These are phyloP conservation scores for Lepidurus apus DNA, from an alignment of 1,140 invertebrate genomes.

Conservation along the genomic window DNA sequence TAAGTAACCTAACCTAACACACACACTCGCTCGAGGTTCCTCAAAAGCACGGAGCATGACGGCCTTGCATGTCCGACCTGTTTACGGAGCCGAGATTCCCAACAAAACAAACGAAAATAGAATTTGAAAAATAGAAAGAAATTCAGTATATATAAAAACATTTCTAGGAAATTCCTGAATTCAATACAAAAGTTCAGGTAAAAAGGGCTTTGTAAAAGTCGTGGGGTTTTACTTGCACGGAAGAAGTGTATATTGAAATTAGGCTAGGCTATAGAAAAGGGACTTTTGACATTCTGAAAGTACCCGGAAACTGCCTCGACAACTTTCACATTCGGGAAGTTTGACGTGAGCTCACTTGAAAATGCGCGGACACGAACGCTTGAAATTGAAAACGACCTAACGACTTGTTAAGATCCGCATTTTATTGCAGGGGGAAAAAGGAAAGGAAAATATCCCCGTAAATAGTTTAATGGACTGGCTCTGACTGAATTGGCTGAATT, in stretches of 20 bases:
- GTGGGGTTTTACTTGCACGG: too few relatives aligned
- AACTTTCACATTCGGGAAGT: background rate
- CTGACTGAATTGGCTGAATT: background rate
- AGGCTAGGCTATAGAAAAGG: background rate
- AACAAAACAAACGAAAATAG: background rate
- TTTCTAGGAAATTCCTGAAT: too few relatives aligned
- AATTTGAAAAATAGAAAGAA: background rate
- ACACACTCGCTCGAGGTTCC: background rate
- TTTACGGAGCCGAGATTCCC: background rate
- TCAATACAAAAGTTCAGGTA: too few relatives aligned
- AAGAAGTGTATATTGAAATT: background rate
- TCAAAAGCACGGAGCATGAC: constrained; percentile 1
- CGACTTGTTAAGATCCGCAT: background rate
- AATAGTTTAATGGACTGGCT: background rate
- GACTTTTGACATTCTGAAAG: background rate
- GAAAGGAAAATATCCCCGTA: background rate
- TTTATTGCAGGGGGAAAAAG: background rate
- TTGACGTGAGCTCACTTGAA: constrained; percentile 12
- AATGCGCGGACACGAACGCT: constrained; percentile 8
- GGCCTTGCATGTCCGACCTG: background rate
- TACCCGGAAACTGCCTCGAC: background rate
- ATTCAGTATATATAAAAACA: background rate
- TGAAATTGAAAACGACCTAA: background rate
- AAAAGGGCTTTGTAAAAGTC: too few relatives aligned
- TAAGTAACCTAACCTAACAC: constrained; percentile 6